These are phyloP conservation scores for Lepisosteus osseus DNA, from an alignment of 2,113 vertebrate species.

Conservation along the genomic window DNA sequence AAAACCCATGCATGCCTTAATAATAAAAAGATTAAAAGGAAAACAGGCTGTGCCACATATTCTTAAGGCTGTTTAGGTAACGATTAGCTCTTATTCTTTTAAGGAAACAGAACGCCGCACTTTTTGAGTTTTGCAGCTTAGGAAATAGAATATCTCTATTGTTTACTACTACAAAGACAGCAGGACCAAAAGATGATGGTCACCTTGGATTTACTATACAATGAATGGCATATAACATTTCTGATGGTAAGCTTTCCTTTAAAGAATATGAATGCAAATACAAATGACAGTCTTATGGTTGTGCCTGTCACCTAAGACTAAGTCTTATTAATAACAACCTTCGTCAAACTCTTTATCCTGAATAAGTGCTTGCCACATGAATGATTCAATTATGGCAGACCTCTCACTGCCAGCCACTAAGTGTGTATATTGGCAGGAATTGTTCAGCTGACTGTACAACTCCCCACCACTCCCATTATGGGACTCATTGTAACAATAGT, in stretches of 20 bases:
- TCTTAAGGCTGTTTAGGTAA: too few species aligned
- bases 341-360: constrained; percentile 13
- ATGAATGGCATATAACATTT: background rate
- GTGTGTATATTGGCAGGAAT: background rate
- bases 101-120: too few species aligned
- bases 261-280: background rate
- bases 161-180: too few species aligned
- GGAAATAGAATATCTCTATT: too few species aligned
- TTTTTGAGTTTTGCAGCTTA: too few species aligned
- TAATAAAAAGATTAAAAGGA: too few species aligned
- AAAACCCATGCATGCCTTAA: too few species aligned
- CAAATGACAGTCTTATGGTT: background rate
- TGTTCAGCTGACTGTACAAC: background rate
- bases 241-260: background rate
- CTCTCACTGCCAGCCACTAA: constrained; percentile 7
- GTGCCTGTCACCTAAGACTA: background rate
- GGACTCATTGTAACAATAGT: background rate
- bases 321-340: constrained; percentile 23
- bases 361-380: constrained; percentile 10
- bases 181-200: background rate
- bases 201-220: background rate
- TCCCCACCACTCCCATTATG: background rate
- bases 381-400: constrained; percentile 15
- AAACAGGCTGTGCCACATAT: too few species aligned
- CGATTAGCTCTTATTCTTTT: too few species aligned